Percentiles rank a stretch among this genome's conserved stretches.
These are phyloP conservation scores for Halcyon chelicuti DNA, from an alignment of 2,797 vertebrate genomes.

Conservation along the genomic window DNA sequence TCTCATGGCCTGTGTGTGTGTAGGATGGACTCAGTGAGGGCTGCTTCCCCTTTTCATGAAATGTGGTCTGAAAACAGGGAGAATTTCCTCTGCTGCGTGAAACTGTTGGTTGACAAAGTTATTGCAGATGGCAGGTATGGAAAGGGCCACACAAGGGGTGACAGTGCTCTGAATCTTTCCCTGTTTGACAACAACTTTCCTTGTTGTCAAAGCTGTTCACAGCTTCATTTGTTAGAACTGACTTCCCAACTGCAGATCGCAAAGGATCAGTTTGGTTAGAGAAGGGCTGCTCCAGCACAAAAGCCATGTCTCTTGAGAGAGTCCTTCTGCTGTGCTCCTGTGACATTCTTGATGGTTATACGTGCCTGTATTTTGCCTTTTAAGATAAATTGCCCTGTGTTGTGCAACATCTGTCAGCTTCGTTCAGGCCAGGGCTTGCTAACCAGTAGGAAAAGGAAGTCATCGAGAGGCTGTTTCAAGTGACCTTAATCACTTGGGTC, in stretches of 20 bases:
- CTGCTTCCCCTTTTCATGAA: background rate
- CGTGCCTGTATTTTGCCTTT: too few species aligned
- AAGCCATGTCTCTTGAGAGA: too few species aligned
- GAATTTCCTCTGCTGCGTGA: background rate
- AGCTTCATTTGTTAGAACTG: background rate
- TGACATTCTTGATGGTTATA: background rate
- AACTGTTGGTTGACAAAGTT: background rate
- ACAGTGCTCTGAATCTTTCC: background rate
- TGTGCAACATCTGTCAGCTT: background rate
- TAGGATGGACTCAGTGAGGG: background rate
- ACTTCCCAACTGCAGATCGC: fast-evolving
- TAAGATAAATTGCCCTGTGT: background rate
- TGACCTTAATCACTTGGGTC: background rate
- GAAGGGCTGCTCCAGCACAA: background rate
- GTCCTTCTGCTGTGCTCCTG: background rate
- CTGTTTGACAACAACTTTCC: too few species aligned
- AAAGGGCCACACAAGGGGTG: background rate
- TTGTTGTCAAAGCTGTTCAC: background rate
- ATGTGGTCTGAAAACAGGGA: background rate
- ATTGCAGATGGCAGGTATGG: background rate
- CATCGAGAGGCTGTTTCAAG: background rate
- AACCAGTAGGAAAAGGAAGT: background rate
- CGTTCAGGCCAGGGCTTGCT: background rate
- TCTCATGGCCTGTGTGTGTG: background rate
- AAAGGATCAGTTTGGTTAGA: background rate